phyloP scores from a whole-genome alignment of 2,888 invertebrate genomes.

The Agrilus cyanescens region DNA sequence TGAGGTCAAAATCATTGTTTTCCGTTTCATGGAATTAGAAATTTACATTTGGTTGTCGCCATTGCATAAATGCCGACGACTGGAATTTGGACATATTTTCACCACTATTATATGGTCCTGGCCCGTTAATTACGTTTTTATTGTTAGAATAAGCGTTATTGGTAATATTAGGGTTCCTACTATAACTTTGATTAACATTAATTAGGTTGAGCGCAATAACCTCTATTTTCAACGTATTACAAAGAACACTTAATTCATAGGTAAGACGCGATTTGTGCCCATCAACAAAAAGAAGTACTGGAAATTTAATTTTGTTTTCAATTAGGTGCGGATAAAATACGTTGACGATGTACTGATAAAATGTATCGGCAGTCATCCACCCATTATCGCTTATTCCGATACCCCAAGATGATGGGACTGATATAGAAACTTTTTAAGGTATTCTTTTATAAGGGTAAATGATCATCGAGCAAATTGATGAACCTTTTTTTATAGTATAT shows the following conservation, averaged over 20 bases:
- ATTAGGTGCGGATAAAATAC: slow-evolving; percentile 18
- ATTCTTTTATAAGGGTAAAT: slow-evolving; percentile 21
- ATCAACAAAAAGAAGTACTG: slow-evolving; percentile 22
- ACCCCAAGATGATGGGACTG: slow-evolving; percentile 20
- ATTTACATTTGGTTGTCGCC: too few species aligned
- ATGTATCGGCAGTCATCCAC: slow-evolving; percentile 23
- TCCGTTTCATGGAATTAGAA: too few species aligned
- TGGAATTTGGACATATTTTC: too few species aligned
- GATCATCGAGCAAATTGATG: slow-evolving; percentile 19
- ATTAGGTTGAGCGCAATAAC: slow-evolving; percentile 20
- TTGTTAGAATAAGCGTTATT: too few species aligned
- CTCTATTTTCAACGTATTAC: slow-evolving; percentile 16
- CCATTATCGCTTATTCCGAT: slow-evolving; percentile 23
- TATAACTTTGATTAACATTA: too few species aligned
- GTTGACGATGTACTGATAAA: slow-evolving; percentile 22
- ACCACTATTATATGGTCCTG: too few species aligned
- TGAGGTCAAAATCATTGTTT: too few species aligned
- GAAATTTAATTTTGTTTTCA: slow-evolving; percentile 16
- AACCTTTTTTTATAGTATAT: too few species aligned
- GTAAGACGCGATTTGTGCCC: slow-evolving; percentile 21
- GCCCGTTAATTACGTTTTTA: too few species aligned
- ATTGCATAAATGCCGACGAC: too few species aligned
- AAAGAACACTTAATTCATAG: slow-evolving; percentile 18
- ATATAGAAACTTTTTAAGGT: slow-evolving; percentile 16
- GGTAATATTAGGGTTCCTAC: too few species aligned